These are phyloP conservation scores for Drosophila diplacantha DNA, from an alignment of 2,888 invertebrate genomes.

Conservation along the genomic window DNA sequence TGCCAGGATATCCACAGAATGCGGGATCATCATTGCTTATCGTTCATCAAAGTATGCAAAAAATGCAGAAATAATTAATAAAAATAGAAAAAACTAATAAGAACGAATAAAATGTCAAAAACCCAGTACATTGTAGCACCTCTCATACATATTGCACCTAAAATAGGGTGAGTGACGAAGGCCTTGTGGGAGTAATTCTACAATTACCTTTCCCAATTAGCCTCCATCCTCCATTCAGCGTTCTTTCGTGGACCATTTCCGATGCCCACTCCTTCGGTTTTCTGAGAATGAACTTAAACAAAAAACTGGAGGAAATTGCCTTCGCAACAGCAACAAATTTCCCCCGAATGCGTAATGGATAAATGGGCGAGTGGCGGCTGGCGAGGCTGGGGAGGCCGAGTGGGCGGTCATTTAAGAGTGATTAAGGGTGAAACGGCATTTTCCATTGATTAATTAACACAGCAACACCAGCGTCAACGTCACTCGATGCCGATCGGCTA, in stretches of 20 bases:
- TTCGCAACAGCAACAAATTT: slow-evolving; percentile 1
- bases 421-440: slow-evolving; percentile 43
- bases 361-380: neutral
- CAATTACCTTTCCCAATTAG: slow-evolving; percentile 2
- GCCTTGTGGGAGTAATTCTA: neutral
- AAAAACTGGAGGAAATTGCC: slow-evolving; percentile 2
- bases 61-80: no score
- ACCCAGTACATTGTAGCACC: neutral
- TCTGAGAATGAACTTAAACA: neutral
- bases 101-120: no score
- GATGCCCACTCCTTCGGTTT: slow-evolving; percentile 8
- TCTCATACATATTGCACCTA: neutral
- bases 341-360: slow-evolving; percentile 16
- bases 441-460: slow-evolving; percentile 61
- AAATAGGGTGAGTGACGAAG: neutral
- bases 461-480: slow-evolving; percentile 26
- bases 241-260: neutral
- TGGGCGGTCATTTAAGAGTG: slow-evolving; percentile 38
- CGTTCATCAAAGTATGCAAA: no score
- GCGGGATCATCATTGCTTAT: no score
- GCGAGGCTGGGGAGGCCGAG: slow-evolving; percentile 10
- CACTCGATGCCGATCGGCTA: slow-evolving; percentile 39
- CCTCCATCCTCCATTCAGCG: neutral
- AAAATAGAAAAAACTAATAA: no score
- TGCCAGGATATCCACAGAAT: no score